Conservation (phyloP, 23 tunicate species). For the Aplidium turbinatum region DNA sequence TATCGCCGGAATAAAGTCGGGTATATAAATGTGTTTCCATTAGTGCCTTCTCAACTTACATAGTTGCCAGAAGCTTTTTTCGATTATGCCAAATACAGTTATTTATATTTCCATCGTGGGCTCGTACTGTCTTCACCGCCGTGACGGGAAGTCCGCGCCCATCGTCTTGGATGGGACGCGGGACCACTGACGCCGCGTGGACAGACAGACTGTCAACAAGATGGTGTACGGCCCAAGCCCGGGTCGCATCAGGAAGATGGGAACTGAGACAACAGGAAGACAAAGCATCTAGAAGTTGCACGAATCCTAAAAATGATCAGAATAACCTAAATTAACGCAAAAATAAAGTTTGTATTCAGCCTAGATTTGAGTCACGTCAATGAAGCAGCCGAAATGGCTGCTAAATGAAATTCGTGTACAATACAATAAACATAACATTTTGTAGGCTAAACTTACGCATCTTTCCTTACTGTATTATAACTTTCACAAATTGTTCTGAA, state of each 20-base stretch:
- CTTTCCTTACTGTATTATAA: too few relatives aligned
- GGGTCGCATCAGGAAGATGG: constrained; percentile 31
- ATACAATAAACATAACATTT: too few relatives aligned
- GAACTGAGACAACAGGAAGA: constrained; percentile 77
- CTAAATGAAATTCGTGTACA: too few relatives aligned
- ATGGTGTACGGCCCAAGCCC: constrained; percentile 72
- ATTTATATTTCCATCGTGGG: constrained; percentile 53
- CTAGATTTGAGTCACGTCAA: too few relatives aligned
- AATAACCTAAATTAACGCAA: too few relatives aligned
- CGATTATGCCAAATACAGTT: constrained; percentile 46
- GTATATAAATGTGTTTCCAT: too few relatives aligned
- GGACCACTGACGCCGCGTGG: constrained; percentile 13
- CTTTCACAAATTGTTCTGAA: too few relatives aligned
- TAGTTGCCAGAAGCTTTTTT: constrained; percentile 55
- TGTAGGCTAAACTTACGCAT: too few relatives aligned
- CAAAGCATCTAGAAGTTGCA: constrained; percentile 66
- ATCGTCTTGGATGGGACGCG: constrained; percentile 7
- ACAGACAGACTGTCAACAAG: constrained; percentile 49
- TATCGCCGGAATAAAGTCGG: too few relatives aligned
- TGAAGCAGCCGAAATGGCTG: too few relatives aligned
- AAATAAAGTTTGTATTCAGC: too few relatives aligned
- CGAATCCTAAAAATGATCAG: constrained; percentile 62
- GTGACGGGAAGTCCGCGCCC: constrained; percentile 40
- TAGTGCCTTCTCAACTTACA: constrained; percentile 58
- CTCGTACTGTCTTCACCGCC: constrained; percentile 33